Base-by-base conservation (phyloP, 2,113 vertebrate genomes). In the Melanocharis versteri region DNA sequence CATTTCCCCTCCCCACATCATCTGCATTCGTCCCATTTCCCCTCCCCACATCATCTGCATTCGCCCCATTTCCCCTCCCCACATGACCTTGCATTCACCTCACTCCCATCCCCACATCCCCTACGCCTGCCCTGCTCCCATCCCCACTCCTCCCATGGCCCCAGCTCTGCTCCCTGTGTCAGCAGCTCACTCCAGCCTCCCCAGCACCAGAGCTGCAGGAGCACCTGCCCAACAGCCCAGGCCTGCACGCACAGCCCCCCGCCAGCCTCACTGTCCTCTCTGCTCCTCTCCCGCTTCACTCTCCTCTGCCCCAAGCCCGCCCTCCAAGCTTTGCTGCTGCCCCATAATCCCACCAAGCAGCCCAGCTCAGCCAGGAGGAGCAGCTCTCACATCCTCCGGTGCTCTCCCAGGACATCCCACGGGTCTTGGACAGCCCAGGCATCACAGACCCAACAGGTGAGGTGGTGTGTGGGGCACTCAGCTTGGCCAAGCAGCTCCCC, bases 211-310 rank as follows among this genome's bases (percentile, higher is more conserved):
- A 39, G 61, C 70, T 56, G 47, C 76, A 66, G 70, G 9, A 76
- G n/a, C 53, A 33, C 5, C 54, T 14, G 3, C 53, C 64, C 35
- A 15, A 12, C 27, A 33, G 19, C 56, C 47, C 65, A 48, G n/a
- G 13, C 54, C 51, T 5, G 0, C 35, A 2, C 2, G n/a, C n/a
- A 0, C 1, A 72, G 40, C 40, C 48, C 31, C 24, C 22, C 45
- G 26, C 40, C 30, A 6, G 30, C 72, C 80, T 23, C 0, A 0
- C 50, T 39, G 27, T 3, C 33, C 45, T 5, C 39, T 47, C 56
- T 77, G 58, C n/a, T 64, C 5, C 47, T 31, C 1, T 0, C 31
- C 12, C 0, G 7, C 72, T 56, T 20, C 62, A 6, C 33, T 17
- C 39, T 28, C 9, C 40, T 66, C 31, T 90, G 35, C 65, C 58